Percentiles rank a stretch among this genome's conserved stretches.
Evolutionary conservation across 2,797 vertebrate species (phyloP).

Genomic region (Lemur catta): DNA sequence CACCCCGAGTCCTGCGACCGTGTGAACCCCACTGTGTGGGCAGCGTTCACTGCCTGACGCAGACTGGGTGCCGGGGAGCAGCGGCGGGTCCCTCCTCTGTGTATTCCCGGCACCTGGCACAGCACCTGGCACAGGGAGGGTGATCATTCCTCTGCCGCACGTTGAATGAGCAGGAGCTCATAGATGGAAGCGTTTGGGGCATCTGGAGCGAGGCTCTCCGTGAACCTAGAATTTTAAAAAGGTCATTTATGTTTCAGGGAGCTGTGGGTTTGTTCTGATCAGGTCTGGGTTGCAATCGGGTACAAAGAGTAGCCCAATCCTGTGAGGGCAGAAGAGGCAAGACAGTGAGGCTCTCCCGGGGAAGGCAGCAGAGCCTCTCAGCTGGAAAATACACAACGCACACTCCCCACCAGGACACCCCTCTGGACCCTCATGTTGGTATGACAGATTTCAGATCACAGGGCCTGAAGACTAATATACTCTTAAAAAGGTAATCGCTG

Average conservation of each 20-base stretch:
- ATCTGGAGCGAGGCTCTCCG: neutral
- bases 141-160: neutral
- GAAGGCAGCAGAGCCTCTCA: neutral
- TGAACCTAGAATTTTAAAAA: slow-evolving; percentile 70
- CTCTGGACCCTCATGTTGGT: neutral
- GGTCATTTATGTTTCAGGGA: slow-evolving; percentile 58
- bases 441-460: neutral
- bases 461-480: neutral
- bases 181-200: slow-evolving; percentile 9
- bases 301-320: neutral
- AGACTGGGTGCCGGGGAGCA: neutral
- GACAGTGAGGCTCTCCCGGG: neutral
- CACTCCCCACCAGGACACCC: neutral
- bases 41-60: rapidly evolving
- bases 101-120: slow-evolving; percentile 23
- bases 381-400: neutral
- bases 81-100: neutral
- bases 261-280: slow-evolving; percentile 35
- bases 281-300: neutral
- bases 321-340: neutral
- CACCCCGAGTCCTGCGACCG: too few species aligned
- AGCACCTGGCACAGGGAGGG: slow-evolving; percentile 28
- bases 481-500: neutral
- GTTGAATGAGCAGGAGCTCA: neutral
- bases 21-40: rapidly evolving